These are phyloP conservation scores for Tonatia bakeri DNA, from an alignment of 2,113 vertebrate species.

Conservation along the genomic window DNA sequence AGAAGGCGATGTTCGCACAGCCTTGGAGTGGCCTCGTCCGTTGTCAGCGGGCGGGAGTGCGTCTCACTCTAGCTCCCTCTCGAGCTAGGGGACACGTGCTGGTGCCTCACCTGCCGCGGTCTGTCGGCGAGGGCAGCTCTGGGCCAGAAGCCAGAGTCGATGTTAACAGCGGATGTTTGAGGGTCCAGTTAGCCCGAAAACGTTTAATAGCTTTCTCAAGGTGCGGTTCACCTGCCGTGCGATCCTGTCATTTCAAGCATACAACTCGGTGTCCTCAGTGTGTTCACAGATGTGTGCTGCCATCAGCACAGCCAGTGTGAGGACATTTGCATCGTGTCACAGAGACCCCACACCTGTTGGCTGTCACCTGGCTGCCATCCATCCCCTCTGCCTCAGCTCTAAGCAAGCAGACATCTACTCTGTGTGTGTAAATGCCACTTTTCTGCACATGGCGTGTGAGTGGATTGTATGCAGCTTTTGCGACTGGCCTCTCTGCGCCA, in stretches of 20 bases:
- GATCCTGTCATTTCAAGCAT: neutral
- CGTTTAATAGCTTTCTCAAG: neutral
- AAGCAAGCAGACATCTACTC: neutral
- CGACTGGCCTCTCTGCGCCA: rapidly evolving
- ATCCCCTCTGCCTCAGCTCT: neutral
- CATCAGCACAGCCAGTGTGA: neutral
- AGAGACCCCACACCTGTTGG: neutral
- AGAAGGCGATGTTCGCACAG: neutral
- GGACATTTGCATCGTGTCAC: rapidly evolving
- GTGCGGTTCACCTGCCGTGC: neutral
- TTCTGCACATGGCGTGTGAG: neutral
- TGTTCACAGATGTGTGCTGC: neutral
- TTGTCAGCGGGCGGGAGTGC: rapidly evolving
- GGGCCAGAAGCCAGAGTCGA: neutral
- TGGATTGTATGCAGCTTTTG: neutral
- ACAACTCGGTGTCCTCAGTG: neutral
- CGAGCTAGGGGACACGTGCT: neutral
- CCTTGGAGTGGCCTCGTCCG: neutral
- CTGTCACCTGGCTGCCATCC: rapidly evolving
- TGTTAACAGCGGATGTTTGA: neutral
- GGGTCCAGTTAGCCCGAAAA: neutral
- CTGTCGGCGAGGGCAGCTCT: neutral
- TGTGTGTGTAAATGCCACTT: rapidly evolving
- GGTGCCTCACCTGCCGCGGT: neutral
- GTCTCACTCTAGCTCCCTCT: neutral